Evolutionary conservation across 2,888 invertebrate genomes (phyloP), one percentile per base, ranked within the genome.

Genomic region (Nasonia oneida): DNA sequence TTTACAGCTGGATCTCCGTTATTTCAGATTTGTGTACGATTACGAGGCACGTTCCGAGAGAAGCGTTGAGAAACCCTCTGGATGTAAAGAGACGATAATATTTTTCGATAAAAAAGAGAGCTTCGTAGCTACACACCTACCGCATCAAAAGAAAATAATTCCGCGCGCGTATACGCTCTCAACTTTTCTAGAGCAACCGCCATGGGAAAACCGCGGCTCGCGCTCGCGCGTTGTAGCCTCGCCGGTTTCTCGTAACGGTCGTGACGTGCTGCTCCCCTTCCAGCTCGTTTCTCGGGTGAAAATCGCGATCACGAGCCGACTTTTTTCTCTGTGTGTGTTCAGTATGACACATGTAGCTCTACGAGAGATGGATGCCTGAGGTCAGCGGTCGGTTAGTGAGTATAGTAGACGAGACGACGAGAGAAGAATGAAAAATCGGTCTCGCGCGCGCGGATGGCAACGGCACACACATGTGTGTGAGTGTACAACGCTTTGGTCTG

Each of bases 351-450:
- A 53, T 33, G 23, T 47, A 23, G 1, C 1, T 18, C 3, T 29
- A 57, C 29, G 53, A 29, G 67, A 15, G 67, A 67, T 42, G 33
- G 47, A 50, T 10, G 71, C 73, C 5, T 14, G 81, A 74, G 71
- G 71, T 67, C 80, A 71, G 80, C 71, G 50, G 39, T 33, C 71
- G 71, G 47, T 77, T 61, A 39, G n/a, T 23, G 15, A 23, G 29
- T 29, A 29, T 29, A 29, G 29, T 67, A 29, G 67, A 67, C 61
- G 61, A 61, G 23, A 76, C 57, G 39, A 57, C 61, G 64, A 18
- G 64, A 79, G 47, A 50, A 67, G 70, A 71, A 80, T 53, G 80
- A 80, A 80, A 80, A 71, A 80, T 80, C 80, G 71, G 80, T 71
- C 79, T 47, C 79, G 70, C n/a, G 79, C 33, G 50, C 29, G 29